Evolutionary conservation across 2,113 vertebrate species (phyloP).

Genomic region (Mus pahari): DNA sequence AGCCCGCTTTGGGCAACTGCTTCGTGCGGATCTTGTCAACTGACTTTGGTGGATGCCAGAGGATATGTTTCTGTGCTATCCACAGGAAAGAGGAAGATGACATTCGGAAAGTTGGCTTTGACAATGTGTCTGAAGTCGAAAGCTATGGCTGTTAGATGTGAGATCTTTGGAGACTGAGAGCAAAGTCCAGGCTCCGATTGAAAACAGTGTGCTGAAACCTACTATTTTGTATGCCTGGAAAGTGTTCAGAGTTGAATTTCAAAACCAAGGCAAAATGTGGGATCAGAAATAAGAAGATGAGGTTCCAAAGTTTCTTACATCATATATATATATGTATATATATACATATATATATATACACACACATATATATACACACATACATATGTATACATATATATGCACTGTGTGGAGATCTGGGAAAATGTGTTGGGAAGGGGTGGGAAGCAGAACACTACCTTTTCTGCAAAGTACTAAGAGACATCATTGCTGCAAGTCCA

Average conservation of each 20-base stretch:
- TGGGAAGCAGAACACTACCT: neutral
- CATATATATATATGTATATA: neutral
- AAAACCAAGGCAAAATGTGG: neutral
- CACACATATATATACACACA: neutral
- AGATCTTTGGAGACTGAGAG: neutral
- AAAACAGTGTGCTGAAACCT: neutral
- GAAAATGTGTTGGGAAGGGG: neutral
- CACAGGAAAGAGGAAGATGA: neutral
- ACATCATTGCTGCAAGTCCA: rapidly evolving
- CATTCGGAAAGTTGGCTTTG: neutral
- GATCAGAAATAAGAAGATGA: neutral
- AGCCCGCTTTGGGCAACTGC: neutral
- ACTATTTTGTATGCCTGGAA: neutral
- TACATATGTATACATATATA: too few relatives aligned
- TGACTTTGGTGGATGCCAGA: neutral
- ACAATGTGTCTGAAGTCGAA: slow-evolving; percentile 10
- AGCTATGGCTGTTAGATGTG: neutral
- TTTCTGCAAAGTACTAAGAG: neutral
- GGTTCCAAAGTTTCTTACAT: neutral
- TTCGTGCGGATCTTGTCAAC: neutral
- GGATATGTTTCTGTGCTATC: neutral
- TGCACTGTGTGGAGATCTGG: neutral
- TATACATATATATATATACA: too few relatives aligned
- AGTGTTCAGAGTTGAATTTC: neutral
- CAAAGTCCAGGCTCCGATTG: neutral